phyloP scores from a whole-genome alignment of 2,888 invertebrate genomes.

The Drosophila nigricruria region DNA sequence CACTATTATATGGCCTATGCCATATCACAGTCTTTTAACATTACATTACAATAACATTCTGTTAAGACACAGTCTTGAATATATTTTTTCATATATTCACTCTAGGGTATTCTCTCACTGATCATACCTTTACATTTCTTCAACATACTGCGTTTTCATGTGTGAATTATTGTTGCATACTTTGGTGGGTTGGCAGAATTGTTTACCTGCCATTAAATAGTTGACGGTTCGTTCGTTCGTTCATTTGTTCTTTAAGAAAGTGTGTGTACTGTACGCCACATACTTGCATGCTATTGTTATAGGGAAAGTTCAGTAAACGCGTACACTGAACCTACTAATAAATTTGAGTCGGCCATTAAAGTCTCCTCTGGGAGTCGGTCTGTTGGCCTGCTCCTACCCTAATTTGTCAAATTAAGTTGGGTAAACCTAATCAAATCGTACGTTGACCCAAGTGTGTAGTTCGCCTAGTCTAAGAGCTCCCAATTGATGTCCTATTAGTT shows the following conservation, averaged over 20 bases:
- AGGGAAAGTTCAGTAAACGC: conserved; percentile 13
- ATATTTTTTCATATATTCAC: neutral
- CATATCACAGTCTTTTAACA: too few species aligned
- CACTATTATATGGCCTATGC: too few species aligned
- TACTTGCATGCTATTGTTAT: conserved; percentile 3
- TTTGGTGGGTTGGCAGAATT: conserved; percentile 51
- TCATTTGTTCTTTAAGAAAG: conserved; percentile 19
- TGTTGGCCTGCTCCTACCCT: conserved; percentile 35
- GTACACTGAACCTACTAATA: conserved; percentile 7
- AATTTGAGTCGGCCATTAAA: conserved; percentile 35
- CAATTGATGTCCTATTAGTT: conserved; percentile 19
- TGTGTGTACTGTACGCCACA: conserved; percentile 1
- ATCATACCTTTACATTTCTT: neutral
- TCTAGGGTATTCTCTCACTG: conserved; percentile 14
- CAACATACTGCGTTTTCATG: conserved; percentile 37
- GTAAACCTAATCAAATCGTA: conserved; percentile 44
- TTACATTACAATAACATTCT: too few species aligned
- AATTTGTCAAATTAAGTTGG: conserved; percentile 57
- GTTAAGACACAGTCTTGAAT: too few species aligned
- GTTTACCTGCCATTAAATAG: conserved; percentile 47
- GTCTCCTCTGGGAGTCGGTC: conserved; percentile 28
- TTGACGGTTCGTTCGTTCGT: conserved; percentile 3
- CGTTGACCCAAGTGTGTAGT: conserved; percentile 49
- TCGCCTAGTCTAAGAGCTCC: conserved; percentile 11
- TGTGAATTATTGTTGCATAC: conserved; percentile 63